Evolutionary conservation across 2,888 invertebrate species (phyloP), one percentile per base, ranked within the genome.

Genomic region (Thecocarcelia acutangulata): DNA sequence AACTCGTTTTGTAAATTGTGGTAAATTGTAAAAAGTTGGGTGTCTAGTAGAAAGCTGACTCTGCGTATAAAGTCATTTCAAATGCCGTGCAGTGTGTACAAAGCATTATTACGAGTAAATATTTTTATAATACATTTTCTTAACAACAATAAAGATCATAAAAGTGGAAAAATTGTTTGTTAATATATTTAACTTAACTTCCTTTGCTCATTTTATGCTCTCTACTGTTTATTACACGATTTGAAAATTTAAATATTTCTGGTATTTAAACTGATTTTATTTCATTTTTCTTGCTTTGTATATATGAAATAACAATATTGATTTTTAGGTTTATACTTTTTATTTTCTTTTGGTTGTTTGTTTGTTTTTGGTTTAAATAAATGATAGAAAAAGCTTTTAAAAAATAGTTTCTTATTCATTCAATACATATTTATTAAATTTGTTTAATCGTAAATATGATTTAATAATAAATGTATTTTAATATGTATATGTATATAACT

Each of bases 311-410:
- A 74, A 78, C 78, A 75, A 59, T 70, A 24, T 52, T 44, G 21
- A 4, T 70, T 72, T 59, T 61, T 19, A 12, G 8, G n/a, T n/a
- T n/a, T n/a, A n/a, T n/a, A n/a, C n/a, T n/a, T n/a, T n/a, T n/a
- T n/a, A n/a, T n/a, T n/a, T n/a, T n/a, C n/a, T n/a, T 63, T 56
- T 64, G 5, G 13, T 42, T 52, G 12, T 52, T 59, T 42, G 58
- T 17, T 50, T 59, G 44, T 48, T 17, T 59, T 59, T 59, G 48
- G 17, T 76, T 81, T 64, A 83, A 80, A 76, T 76, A 76, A 83
- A 61, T 73, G 74, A 77, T 80, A 74, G 83, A 83, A 83, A 80
- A 83, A 80, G 77, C 73, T 59, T 40, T 80, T 83, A 80, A 83
- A 83, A 83, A 83, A 83, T 83, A 83, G 81, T 83, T 64, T 63